Percentiles rank a stretch among this genome's conserved stretches.
phyloP scores from a whole-genome alignment of 2,797 vertebrate species.

The Intellagama lesueurii region DNA sequence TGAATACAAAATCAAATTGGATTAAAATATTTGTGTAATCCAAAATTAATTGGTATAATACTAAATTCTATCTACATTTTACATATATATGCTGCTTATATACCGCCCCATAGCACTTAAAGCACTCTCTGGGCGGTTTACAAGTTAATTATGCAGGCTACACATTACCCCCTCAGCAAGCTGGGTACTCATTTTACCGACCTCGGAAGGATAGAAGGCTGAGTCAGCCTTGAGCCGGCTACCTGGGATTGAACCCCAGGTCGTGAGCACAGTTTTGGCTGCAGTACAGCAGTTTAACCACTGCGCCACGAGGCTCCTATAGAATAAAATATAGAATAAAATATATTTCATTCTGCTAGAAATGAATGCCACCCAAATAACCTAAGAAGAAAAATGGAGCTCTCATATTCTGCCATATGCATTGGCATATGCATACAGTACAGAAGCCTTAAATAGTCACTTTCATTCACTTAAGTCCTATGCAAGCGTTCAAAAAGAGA shows the following conservation, averaged over 20 bases:
- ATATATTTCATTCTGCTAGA: neutral
- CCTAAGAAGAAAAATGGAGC: neutral
- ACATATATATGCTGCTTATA: neutral
- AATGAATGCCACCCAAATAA: neutral
- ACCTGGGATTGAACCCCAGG: no score
- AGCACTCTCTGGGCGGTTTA: no score
- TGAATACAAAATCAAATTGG: constrained; percentile 7
- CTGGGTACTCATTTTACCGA: no score
- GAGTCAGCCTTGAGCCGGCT: no score
- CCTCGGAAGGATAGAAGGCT: no score
- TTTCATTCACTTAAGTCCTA: neutral
- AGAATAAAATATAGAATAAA: neutral
- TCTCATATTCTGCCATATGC: neutral
- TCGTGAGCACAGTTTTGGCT: no score
- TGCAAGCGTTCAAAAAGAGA: no score
- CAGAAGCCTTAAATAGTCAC: neutral
- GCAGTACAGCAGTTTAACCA: no score
- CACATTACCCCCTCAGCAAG: no score
- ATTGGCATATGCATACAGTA: neutral
- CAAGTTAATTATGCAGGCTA: no score
- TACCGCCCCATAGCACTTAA: no score
- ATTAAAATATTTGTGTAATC: neutral
- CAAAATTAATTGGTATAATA: neutral
- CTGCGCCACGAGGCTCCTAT: no score
- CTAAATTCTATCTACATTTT: neutral